Evolutionary conservation across 2,113 vertebrate genomes (phyloP).

Genomic region (Gopherus flavomarginatus): DNA sequence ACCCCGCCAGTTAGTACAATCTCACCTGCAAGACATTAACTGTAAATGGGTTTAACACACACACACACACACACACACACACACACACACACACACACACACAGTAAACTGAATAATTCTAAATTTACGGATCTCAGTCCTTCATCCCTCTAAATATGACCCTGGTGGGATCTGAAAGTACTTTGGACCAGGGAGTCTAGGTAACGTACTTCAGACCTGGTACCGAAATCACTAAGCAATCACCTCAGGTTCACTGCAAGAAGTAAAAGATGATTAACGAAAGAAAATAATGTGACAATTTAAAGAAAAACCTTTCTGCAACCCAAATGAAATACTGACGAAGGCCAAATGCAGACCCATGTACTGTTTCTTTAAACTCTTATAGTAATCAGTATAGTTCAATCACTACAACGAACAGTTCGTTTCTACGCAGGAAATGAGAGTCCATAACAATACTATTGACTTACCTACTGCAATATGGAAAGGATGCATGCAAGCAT

Average conservation of each 20-base stretch:
- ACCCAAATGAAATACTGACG: neutral
- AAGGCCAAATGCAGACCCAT: neutral
- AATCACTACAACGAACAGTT: neutral
- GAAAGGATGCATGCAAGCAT: neutral
- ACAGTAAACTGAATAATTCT: neutral
- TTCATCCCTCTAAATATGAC: neutral
- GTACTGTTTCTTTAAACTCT: neutral
- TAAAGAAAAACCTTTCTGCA: neutral
- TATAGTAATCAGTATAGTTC: neutral
- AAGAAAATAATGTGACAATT: neutral
- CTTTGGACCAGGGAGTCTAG: neutral
- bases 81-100: neutral
- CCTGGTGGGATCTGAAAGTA: fast-evolving
- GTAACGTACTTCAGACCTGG: too few relatives aligned
- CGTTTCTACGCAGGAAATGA: neutral
- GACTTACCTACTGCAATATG: neutral
- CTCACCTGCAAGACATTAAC: neutral
- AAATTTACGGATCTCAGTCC: neutral
- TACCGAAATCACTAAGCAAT: neutral
- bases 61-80: neutral
- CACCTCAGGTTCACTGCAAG: too few relatives aligned
- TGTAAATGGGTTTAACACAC: neutral
- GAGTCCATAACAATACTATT: neutral
- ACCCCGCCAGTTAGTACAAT: fast-evolving
- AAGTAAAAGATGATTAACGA: neutral